Evolutionary conservation across 2,888 invertebrate species (phyloP), one percentile per base, ranked within the genome.

Genomic region (Melipona bicolor): DNA sequence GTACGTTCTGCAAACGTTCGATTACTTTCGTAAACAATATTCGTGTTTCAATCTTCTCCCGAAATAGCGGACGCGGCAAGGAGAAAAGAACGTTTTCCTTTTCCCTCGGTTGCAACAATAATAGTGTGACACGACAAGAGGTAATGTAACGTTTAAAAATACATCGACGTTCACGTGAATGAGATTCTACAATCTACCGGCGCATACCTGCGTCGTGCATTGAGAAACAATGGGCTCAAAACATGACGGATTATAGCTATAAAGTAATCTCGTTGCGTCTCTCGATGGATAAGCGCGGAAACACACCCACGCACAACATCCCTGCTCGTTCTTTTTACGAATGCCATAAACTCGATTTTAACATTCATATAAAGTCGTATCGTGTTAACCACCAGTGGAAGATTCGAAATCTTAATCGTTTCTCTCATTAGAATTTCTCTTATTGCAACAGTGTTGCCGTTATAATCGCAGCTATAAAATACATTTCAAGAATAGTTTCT

Each of bases 161-260:
- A 62, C 56, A 67, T 36, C 19, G 32, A n/a, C 65, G 56, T n/a
- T 32, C 59, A 49, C 61, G 59, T 80, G 74, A 71, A 83, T 75
- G 77, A 62, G 61, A 77, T 81, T 84, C 77, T 73, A 62, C 69
- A 64, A 80, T 77, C 64, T 56, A 70, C 32, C 17, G 70, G 67
- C 36, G 61, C 85, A 75, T 83, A 80, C 71, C 72, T 69, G 83
- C 50, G 59, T 75, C 72, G 79, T 77, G 74, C 74, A 79, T 59
- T 43, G 56, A 56, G 73, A 69, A 84, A 85, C 85, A 85, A 85
- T 85, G 62, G 80, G 50, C 64, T 61, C 75, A 65, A 67, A 62
- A 74, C 65, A 54, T 69, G 76, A 80, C 77, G 71, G 79, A 85
- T 85, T 81, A 85, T 62, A 68, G 83, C 73, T 78, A 84, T 85